These are phyloP conservation scores for Pseudochromis fuscus DNA, from an alignment of 2,797 vertebrate genomes.

Conservation along the genomic window DNA sequence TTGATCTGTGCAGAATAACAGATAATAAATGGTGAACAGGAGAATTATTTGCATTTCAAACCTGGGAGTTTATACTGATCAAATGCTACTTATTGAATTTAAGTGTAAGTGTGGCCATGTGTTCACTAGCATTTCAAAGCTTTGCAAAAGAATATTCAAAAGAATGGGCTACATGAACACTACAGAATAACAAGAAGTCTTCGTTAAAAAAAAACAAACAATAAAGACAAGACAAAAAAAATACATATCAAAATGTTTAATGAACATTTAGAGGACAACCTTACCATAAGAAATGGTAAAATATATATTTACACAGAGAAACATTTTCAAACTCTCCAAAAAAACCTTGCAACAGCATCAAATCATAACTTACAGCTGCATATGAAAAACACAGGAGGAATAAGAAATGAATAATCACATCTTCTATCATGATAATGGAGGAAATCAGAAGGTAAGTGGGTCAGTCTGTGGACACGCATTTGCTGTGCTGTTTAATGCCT, in stretches of 20 bases:
- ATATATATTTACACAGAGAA: slow-evolving; percentile 68
- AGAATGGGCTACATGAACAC: no score
- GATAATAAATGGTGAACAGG: not conserved
- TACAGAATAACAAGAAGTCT: no score
- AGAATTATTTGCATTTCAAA: no score
- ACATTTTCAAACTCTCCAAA: slow-evolving; percentile 6
- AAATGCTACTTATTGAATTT: no score
- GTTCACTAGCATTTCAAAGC: no score
- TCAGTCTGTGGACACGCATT: slow-evolving; percentile 1
- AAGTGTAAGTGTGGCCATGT: no score
- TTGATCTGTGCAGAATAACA: not conserved
- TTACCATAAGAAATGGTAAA: slow-evolving; percentile 45
- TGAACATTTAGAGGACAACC: slow-evolving; percentile 54
- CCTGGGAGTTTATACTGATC: no score
- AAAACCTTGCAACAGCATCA: slow-evolving; percentile 5
- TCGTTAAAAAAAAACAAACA: not conserved
- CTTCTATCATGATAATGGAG: not conserved
- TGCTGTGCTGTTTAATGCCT: slow-evolving; percentile 6
- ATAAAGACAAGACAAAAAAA: slow-evolving; percentile 14
- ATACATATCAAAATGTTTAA: slow-evolving; percentile 73
- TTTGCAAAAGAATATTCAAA: no score
- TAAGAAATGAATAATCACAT: slow-evolving; percentile 1
- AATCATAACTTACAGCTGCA: slow-evolving; percentile 35
- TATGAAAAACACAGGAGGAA: not conserved
- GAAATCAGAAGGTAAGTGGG: not conserved